Percentiles rank a stretch among this genome's conserved stretches.
Conservation (phyloP, 2,888 invertebrate species). For the Allacma fusca region DNA sequence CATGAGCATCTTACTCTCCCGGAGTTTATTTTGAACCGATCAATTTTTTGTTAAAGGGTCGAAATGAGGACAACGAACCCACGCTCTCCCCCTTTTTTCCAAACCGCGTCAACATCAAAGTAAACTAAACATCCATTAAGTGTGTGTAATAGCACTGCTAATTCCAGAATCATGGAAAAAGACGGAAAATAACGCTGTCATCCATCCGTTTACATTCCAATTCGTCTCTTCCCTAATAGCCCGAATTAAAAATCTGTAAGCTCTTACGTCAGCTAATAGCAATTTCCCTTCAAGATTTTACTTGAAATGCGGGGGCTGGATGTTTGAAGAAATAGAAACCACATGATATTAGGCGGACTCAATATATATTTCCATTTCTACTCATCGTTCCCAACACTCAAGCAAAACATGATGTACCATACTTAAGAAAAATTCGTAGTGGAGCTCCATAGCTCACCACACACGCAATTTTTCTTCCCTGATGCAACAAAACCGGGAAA, state of each 20-base stretch:
- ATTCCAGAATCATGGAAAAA: conserved; percentile 3
- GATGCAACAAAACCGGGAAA: conserved; percentile 9
- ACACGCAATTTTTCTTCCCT: background rate
- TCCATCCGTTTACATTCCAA: background rate
- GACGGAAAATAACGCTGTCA: background rate
- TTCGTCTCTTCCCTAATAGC: background rate
- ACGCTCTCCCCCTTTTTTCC: conserved; percentile 1
- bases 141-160: background rate
- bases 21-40: conserved; percentile 43
- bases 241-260: conserved; percentile 11
- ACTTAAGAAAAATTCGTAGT: background rate
- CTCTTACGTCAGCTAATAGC: background rate
- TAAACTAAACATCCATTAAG: conserved; percentile 24
- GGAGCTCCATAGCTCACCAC: background rate
- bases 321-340: background rate
- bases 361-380: background rate
- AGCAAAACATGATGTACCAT: background rate
- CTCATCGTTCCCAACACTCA: background rate
- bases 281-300: background rate
- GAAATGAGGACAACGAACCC: conserved; percentile 42
- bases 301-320: background rate
- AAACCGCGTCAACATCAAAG: conserved; percentile 22
- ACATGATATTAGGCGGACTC: background rate
- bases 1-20: conserved; percentile 14
- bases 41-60: conserved; percentile 41